phyloP scores from a whole-genome alignment of 2,113 vertebrate genomes.

The Rhea americana region DNA sequence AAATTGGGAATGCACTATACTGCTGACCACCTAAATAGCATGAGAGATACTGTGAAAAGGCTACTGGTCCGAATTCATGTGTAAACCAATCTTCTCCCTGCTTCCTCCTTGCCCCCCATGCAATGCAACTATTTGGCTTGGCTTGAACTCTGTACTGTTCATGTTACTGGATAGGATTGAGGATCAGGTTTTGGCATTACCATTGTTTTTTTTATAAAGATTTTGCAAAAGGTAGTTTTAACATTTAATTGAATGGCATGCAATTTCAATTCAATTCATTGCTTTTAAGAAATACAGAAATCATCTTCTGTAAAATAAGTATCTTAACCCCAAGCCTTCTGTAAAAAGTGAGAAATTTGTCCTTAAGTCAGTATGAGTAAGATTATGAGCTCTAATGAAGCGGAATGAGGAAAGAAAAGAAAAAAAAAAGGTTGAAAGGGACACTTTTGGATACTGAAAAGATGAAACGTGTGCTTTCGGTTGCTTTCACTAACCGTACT shows the following conservation, averaged over 20 bases:
- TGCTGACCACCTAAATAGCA: background rate
- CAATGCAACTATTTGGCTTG: background rate
- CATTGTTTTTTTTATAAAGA: background rate
- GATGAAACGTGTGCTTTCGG: background rate
- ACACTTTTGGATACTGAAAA: background rate
- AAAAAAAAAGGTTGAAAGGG: fast-evolving
- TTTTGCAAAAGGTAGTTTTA: background rate
- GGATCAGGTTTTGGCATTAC: background rate
- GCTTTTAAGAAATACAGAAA: background rate
- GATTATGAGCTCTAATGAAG: background rate
- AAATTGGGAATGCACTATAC: fast-evolving
- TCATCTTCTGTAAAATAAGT: background rate
- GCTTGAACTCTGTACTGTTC: fast-evolving
- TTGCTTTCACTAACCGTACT: background rate
- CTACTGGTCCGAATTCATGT: fast-evolving
- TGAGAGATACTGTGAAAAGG: background rate
- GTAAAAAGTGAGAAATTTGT: background rate
- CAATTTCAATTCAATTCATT: background rate
- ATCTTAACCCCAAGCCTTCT: background rate
- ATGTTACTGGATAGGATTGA: background rate
- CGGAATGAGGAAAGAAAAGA: background rate
- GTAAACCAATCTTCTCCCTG: background rate
- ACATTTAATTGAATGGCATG: background rate
- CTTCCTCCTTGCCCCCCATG: background rate
- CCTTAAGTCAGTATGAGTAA: fast-evolving